Evolutionary conservation across 2,888 invertebrate genomes (phyloP).

Genomic region (Callinectes sapidus): DNA sequence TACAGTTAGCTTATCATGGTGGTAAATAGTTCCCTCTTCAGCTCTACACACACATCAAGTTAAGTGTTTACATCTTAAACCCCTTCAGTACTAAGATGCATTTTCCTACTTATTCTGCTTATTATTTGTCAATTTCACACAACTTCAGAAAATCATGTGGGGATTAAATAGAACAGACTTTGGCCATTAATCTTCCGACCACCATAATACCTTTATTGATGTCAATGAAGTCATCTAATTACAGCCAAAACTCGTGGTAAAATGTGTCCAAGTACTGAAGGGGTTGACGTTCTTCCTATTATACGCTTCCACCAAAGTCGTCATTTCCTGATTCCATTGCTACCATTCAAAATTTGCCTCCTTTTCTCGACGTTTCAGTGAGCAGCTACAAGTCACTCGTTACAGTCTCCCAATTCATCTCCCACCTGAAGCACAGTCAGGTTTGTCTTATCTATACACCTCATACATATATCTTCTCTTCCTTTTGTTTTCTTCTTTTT

Average conservation of each 20-base stretch:
- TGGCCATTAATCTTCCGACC: no score
- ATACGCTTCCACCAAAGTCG: background rate
- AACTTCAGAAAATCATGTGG: no score
- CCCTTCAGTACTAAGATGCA: no score
- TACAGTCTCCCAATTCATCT: background rate
- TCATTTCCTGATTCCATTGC: background rate
- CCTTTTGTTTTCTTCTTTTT: background rate
- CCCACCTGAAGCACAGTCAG: background rate
- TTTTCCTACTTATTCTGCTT: no score
- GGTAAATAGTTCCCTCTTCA: background rate
- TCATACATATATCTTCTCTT: background rate
- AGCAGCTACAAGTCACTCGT: background rate
- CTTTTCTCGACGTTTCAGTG: background rate
- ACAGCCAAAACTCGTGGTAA: no score
- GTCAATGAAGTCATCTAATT: no score
- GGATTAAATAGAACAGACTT: no score
- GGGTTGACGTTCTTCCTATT: background rate
- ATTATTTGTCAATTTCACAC: no score
- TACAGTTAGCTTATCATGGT: background rate
- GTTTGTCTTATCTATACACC: background rate
- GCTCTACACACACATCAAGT: background rate
- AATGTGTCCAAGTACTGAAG: no score
- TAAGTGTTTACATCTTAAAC: background rate
- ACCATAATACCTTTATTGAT: no score
- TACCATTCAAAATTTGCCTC: background rate